A percentile compares a stretch with the other conserved stretches of the same genome.
Conservation (phyloP, 2,113 vertebrate species). For the Fulica atra region DNA sequence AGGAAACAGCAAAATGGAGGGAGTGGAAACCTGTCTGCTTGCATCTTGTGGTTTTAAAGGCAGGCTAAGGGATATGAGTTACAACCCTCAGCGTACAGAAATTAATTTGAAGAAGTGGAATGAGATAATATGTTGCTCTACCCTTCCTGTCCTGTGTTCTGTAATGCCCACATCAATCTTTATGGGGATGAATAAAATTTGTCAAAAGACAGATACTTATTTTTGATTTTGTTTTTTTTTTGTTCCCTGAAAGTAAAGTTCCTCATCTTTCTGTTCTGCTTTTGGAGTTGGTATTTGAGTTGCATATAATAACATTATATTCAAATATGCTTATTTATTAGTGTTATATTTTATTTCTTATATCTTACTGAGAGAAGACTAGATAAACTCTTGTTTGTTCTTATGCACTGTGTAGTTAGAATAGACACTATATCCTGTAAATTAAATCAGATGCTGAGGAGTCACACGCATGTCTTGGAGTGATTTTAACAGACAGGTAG, state of each 20-base stretch:
- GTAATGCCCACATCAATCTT: not conserved
- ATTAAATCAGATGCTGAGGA: not conserved
- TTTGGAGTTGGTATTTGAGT: not conserved
- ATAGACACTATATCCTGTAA: not conserved
- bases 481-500: not conserved
- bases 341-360: not conserved
- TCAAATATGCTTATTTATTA: not conserved
- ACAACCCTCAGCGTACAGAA: not conserved
- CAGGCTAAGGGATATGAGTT: not conserved
- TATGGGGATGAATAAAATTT: not conserved
- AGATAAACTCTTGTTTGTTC: not conserved
- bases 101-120: not conserved
- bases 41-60: not conserved
- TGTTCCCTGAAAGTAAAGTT: not conserved
- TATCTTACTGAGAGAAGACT: not conserved
- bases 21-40: not conserved
- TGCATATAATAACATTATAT: not conserved
- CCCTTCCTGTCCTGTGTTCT: not conserved
- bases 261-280: not conserved
- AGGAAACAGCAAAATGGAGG: not conserved
- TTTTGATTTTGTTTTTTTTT: not conserved
- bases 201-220: not conserved
- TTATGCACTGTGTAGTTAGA: not conserved
- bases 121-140: not conserved
- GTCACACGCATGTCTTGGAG: not conserved